phyloP scores from a whole-genome alignment of 2,888 invertebrate species.

The Argyresthia goedartella region DNA sequence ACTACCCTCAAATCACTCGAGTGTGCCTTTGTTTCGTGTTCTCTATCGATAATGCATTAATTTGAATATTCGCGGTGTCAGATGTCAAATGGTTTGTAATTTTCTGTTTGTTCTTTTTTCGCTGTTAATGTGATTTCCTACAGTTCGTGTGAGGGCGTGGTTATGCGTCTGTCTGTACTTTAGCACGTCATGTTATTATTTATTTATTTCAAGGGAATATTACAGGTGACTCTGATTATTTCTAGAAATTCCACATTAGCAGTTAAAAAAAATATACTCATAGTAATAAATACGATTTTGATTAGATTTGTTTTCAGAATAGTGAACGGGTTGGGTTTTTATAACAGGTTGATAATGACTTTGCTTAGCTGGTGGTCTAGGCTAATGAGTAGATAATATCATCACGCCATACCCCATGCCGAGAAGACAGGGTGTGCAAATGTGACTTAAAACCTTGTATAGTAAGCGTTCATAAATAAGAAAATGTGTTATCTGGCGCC shows the following conservation, averaged over 20 bases:
- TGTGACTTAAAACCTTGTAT: too few relatives aligned
- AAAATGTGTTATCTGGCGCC: too few relatives aligned
- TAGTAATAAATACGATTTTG: too few relatives aligned
- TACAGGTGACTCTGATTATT: neutral
- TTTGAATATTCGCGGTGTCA: slow-evolving; percentile 71
- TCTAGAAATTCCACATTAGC: too few relatives aligned
- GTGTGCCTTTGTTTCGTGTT: slow-evolving; percentile 41
- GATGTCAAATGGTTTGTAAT: slow-evolving; percentile 70
- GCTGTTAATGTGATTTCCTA: slow-evolving; percentile 41
- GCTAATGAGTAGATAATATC: neutral
- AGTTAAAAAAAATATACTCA: too few relatives aligned
- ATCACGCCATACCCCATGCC: neutral
- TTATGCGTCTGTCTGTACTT: slow-evolving; percentile 10
- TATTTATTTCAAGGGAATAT: neutral
- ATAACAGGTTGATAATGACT: too few relatives aligned
- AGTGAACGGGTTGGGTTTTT: neutral
- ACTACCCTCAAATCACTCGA: slow-evolving; percentile 48
- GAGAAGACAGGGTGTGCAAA: neutral
- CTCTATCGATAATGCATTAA: slow-evolving; percentile 67
- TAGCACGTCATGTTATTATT: slow-evolving; percentile 9
- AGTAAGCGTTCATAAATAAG: too few relatives aligned
- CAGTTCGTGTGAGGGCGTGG: slow-evolving; percentile 23
- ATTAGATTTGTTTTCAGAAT: neutral
- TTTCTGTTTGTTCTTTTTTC: slow-evolving; percentile 48
- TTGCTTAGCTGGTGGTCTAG: too few relatives aligned